Base-by-base conservation (phyloP, 2,113 vertebrate species). In the Ciconia stormi region DNA sequence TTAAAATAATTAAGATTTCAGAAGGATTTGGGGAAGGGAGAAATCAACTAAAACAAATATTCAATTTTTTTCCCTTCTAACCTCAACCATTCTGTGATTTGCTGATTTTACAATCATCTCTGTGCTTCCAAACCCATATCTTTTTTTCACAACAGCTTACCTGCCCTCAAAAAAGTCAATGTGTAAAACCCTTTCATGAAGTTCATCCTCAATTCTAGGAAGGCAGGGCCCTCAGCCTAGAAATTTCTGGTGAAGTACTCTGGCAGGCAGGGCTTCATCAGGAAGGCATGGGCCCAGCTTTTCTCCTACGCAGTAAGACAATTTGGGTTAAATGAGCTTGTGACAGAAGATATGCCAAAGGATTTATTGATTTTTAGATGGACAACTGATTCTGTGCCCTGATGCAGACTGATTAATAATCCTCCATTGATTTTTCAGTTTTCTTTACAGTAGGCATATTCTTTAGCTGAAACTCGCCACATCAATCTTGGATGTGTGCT, bases 41-140 rank as follows among this genome's bases (percentile, higher is more conserved):
- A 77, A 34, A 44, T 52, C 6, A 63, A 25, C 30, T 53, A 29
- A 72, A 58, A 34, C 1, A 66, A 42, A 25, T 6, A 30, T 9
- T 72, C 1, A 3, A 1, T 0, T 47, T 63, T 82, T 53, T 46
- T 17, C 11, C 18, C 4, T 32, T 53, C 18, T 10, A 25, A 26
- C 7, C 15, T 71, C 62, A 66, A 50, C 19, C 11, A 15, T 63
- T 65, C 32, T 56, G 6, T 1, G 4, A 40, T 12, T 71, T 13
- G 5, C 6, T 34, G 18, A 67, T 67, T 61, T 53, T 67, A 49
- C 14, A 81, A 49, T 14, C 0, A 32, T 5, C 17, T 47, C 20
- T 2, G 0, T 74, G 16, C 9, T 52, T 72, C 44, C 13, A 63
- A 90, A 53, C 2, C 5, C 4, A 2, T 13, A 3, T 3, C n/a